A percentile compares a stretch with the other conserved stretches of the same genome.
phyloP scores from a whole-genome alignment of 2,113 vertebrate species.

The Lutjanus erythropterus region DNA sequence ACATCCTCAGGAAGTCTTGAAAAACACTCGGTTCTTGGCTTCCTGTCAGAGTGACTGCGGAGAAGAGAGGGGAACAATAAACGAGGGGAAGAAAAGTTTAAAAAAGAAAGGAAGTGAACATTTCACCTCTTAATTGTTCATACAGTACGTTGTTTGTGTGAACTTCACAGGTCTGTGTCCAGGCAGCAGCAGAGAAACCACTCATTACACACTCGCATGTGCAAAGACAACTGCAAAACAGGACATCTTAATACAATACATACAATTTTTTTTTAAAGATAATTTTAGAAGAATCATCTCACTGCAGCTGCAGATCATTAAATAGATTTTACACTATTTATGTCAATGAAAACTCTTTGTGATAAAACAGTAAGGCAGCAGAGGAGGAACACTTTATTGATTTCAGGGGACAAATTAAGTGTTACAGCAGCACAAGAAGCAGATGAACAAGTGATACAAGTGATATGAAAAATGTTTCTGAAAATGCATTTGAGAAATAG shows the following conservation, averaged over 20 bases:
- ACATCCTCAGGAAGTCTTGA: constrained; percentile 58
- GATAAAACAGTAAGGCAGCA: neutral
- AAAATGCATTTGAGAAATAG: neutral
- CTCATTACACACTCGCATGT: neutral
- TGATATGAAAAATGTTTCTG: neutral
- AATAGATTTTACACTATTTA: neutral
- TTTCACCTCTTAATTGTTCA: constrained; percentile 32
- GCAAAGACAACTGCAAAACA: neutral
- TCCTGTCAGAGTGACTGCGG: constrained; percentile 12
- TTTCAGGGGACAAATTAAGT: neutral
- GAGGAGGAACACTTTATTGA: neutral
- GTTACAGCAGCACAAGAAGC: neutral
- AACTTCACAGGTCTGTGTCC: constrained; percentile 3
- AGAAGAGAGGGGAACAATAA: neutral
- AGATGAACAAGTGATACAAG: neutral
- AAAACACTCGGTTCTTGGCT: neutral
- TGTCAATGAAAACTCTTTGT: neutral
- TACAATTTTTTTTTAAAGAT: too few relatives aligned
- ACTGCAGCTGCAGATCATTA: neutral
- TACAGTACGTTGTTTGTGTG: neutral
- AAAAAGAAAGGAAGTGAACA: neutral
- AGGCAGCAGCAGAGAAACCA: constrained; percentile 3
- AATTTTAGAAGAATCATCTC: neutral
- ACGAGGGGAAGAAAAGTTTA: neutral
- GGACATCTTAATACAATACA: neutral